These are phyloP conservation scores for Nomada flava DNA, from an alignment of 2,888 invertebrate genomes.

Conservation along the genomic window DNA sequence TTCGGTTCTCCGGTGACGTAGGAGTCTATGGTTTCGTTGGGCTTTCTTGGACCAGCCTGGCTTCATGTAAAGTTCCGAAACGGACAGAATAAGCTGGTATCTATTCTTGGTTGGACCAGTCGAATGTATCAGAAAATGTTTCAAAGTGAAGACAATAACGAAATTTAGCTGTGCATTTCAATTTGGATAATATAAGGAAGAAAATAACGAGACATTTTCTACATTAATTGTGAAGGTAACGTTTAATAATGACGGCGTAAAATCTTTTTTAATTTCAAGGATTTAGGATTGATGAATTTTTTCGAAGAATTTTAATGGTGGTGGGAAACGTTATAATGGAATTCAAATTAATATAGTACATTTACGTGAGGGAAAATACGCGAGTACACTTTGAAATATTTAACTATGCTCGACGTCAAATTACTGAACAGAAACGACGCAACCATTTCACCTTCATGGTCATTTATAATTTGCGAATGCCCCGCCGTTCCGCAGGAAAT, in stretches of 20 bases:
- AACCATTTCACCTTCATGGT: constrained; percentile 23
- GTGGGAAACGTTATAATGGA: no score
- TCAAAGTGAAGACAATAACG: not conserved
- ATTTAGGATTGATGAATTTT: no score
- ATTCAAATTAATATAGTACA: not conserved
- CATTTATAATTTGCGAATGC: constrained; percentile 17
- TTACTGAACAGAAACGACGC: constrained; percentile 19
- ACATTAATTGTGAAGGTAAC: no score
- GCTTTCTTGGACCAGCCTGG: constrained; percentile 23
- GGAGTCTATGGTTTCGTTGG: constrained; percentile 63
- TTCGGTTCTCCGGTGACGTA: constrained; percentile 70
- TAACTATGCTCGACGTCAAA: constrained; percentile 21
- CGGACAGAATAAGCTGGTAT: not conserved
- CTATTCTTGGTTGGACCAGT: not conserved
- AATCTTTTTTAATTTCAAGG: no score
- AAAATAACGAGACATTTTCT: not conserved
- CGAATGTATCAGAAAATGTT: constrained; percentile 12
- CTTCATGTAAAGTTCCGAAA: constrained; percentile 6
- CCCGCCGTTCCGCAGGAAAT: not conserved
- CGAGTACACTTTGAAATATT: constrained; percentile 1
- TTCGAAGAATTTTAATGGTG: no score
- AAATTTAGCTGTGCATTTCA: not conserved
- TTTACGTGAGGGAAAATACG: not conserved
- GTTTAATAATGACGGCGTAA: no score
- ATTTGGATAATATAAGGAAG: not conserved